These are phyloP conservation scores for Epistrophe eligans DNA, from an alignment of 2,888 invertebrate genomes.

Conservation along the genomic window DNA sequence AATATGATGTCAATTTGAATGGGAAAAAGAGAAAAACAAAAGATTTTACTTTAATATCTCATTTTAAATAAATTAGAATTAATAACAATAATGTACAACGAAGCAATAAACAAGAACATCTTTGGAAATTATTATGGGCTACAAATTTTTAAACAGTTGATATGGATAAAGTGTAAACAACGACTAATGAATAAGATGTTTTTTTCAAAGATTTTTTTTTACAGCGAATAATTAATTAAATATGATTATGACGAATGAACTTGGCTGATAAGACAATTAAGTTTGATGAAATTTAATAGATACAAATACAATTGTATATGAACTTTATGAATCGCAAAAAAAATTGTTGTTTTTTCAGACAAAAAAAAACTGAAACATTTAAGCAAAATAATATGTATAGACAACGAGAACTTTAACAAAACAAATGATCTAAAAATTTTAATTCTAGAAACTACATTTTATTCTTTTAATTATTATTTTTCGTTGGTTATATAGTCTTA, in stretches of 20 bases:
- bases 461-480: not conserved
- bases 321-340: constrained; percentile 3
- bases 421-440: not conserved
- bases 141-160: not conserved
- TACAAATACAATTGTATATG: not conserved
- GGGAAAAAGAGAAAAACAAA: not conserved
- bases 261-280: constrained; percentile 3
- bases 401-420: constrained; percentile 7
- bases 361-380: not conserved
- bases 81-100: not conserved
- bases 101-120: constrained; percentile 4
- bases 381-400: not conserved
- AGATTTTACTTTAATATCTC: not conserved
- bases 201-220: constrained; percentile 6
- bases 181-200: constrained; percentile 5
- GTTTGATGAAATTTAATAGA: not conserved
- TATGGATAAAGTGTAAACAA: constrained; percentile 2
- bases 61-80: not conserved
- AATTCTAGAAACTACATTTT: not conserved
- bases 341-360: not conserved
- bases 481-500: too few relatives aligned
- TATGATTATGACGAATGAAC: constrained; percentile 3
- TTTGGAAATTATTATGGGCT: not conserved
- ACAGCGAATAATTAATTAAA: constrained; percentile 20
- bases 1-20: constrained; percentile 68